Evolutionary conservation across 2,113 vertebrate species (phyloP).

Genomic region (Tetraodon nigroviridis): DNA sequence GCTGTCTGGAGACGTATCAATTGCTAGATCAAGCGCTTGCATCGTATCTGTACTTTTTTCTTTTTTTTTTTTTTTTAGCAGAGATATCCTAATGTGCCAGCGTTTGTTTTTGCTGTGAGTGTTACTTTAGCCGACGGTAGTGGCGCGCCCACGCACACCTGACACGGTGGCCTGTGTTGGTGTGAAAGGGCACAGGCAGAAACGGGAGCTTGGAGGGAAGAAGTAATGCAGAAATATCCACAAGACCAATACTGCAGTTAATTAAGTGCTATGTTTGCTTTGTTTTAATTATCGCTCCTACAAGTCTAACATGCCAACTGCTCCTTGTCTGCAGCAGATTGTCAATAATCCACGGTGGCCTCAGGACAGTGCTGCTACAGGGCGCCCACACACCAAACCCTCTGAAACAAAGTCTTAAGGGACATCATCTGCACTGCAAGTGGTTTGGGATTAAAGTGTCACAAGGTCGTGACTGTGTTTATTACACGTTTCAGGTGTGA

Average conservation of each 20-base stretch:
- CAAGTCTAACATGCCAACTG: too few species aligned
- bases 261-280: too few species aligned
- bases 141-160: slow-evolving; percentile 59
- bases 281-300: too few species aligned
- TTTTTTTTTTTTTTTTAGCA: background rate
- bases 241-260: background rate
- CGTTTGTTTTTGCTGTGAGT: slow-evolving; percentile 42
- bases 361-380: too few species aligned
- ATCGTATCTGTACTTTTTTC: background rate
- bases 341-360: too few species aligned
- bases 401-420: too few species aligned
- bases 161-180: slow-evolving; percentile 55
- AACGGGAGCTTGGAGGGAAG: background rate
- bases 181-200: background rate
- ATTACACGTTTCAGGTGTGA: too few species aligned
- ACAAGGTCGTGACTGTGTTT: too few species aligned
- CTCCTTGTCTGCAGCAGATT: too few species aligned
- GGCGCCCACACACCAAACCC: too few species aligned
- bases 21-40: slow-evolving; percentile 20
- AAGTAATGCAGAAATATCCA: slow-evolving; percentile 42
- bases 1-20: slow-evolving; percentile 37
- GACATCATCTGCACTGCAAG: too few species aligned
- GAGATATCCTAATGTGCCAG: background rate
- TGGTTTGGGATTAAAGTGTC: too few species aligned
- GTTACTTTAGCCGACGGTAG: slow-evolving; percentile 48